phyloP scores from a whole-genome alignment of 2,888 invertebrate genomes.

The Leptodirus hochenwartii region DNA sequence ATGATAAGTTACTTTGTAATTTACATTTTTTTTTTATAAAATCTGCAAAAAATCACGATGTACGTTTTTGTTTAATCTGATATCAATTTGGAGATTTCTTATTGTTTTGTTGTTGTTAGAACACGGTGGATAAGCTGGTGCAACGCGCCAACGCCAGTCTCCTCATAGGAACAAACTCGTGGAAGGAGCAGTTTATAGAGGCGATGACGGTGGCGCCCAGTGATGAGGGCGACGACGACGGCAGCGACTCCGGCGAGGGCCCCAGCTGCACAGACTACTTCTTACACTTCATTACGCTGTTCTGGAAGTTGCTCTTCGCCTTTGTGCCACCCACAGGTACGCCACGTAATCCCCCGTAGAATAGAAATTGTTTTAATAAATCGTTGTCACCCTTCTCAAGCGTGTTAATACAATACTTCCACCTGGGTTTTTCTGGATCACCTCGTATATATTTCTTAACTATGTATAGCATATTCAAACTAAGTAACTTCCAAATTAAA shows the following conservation, averaged over 20 bases:
- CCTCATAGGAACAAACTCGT: conserved; percentile 88
- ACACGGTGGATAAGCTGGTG: conserved; percentile 94
- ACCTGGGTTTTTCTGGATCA: too few species aligned
- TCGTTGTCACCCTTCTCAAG: background rate
- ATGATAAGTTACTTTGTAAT: background rate
- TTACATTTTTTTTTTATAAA: background rate
- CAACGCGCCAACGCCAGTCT: conserved; percentile 93
- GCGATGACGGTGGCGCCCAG: conserved; percentile 88
- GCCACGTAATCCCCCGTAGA: too few species aligned
- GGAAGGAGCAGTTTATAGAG: conserved; percentile 97
- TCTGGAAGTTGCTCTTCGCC: conserved; percentile 97
- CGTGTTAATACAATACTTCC: too few species aligned
- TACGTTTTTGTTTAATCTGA: too few species aligned
- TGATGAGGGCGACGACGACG: conserved; percentile 41
- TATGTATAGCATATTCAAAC: too few species aligned
- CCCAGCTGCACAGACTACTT: conserved; percentile 86
- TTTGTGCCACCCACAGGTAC: conserved; percentile 95
- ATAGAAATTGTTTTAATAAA: conserved; percentile 5
- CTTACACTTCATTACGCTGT: conserved; percentile 87
- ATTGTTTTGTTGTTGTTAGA: conserved; percentile 37
- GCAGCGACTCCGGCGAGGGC: conserved; percentile 36
- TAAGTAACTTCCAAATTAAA: too few species aligned
- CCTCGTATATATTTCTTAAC: too few species aligned
- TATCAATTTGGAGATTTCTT: too few species aligned
- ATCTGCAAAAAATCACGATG: conserved; percentile 3